phyloP scores from a whole-genome alignment of 1,140 invertebrate genomes.

The Drosophila sp. region DNA sequence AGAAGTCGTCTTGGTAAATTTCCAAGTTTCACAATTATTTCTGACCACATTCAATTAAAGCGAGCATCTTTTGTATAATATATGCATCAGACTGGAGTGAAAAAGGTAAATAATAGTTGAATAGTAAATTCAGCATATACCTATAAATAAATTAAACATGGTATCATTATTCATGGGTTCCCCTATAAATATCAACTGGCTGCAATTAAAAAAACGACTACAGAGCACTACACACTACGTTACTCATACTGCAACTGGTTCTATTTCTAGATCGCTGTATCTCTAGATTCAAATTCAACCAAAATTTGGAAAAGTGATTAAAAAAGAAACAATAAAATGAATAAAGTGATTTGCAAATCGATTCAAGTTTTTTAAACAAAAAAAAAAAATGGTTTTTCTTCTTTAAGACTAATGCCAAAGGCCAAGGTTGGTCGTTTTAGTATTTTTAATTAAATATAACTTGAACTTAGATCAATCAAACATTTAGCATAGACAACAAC shows the following conservation, averaged over 20 bases:
- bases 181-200: too few relatives aligned
- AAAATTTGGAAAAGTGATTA: too few relatives aligned
- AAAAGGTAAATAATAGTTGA: too few relatives aligned
- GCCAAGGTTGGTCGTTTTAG: neutral
- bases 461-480: slow-evolving; percentile 41
- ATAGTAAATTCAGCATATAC: too few relatives aligned
- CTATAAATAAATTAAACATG: too few relatives aligned
- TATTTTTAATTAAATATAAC: slow-evolving; percentile 21
- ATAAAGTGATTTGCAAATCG: neutral
- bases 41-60: slow-evolving; percentile 2
- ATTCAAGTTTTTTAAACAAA: neutral
- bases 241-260: too few relatives aligned
- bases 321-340: neutral
- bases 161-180: too few relatives aligned
- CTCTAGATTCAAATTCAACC: too few relatives aligned
- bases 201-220: too few relatives aligned
- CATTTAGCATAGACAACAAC: slow-evolving; percentile 11
- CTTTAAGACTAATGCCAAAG: neutral
- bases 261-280: too few relatives aligned
- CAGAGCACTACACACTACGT: too few relatives aligned
- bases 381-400: too few relatives aligned
- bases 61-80: neutral
- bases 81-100: neutral
- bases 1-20: neutral
- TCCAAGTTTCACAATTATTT: neutral